phyloP scores from a whole-genome alignment of 2,888 invertebrate genomes.

The Erebia ligea region DNA sequence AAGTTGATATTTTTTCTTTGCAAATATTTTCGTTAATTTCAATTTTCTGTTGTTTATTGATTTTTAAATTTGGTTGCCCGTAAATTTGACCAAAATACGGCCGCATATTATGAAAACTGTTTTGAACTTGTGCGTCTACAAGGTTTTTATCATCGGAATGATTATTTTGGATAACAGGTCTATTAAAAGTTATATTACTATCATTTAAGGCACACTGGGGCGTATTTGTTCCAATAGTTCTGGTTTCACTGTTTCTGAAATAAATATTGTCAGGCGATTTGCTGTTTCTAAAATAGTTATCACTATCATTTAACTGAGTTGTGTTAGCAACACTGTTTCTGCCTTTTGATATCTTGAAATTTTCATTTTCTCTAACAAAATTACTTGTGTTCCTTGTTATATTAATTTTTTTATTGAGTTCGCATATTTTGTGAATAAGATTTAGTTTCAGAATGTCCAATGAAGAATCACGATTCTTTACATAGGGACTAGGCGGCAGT shows the following conservation, averaged over 20 bases:
- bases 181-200: neutral
- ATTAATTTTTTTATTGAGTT: constrained; percentile 40
- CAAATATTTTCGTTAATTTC: constrained; percentile 8
- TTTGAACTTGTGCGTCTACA: constrained; percentile 24
- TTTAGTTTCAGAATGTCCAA: constrained; percentile 47
- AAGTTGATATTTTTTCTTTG: constrained; percentile 41
- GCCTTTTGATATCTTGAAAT: neutral
- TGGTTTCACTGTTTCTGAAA: neutral
- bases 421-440: constrained; percentile 49
- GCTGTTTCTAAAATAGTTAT: neutral
- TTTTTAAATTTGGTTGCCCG: neutral
- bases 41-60: neutral
- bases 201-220: neutral
- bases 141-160: neutral
- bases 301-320: neutral
- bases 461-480: constrained; percentile 40
- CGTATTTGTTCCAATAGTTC: neutral
- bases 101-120: constrained; percentile 16
- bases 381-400: neutral
- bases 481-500: constrained; percentile 41
- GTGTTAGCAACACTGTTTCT: neutral
- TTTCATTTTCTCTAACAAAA: neutral
- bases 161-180: neutral
- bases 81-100: constrained; percentile 11
- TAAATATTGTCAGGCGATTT: neutral